phyloP scores from a whole-genome alignment of 1,140 invertebrate species.

The Sarcophaga bullata region DNA sequence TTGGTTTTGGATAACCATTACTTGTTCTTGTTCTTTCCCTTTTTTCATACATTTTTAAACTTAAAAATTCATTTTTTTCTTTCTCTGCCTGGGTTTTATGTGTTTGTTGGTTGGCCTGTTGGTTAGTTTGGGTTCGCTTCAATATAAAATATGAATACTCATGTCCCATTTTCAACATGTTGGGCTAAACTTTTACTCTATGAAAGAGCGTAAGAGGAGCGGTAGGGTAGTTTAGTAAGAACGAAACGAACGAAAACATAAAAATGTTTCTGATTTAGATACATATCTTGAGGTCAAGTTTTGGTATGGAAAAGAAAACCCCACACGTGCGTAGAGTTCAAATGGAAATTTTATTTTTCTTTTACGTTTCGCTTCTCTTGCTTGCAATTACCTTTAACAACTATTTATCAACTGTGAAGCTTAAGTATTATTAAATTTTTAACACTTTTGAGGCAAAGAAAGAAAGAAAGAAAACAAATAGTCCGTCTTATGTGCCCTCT shows the following conservation, averaged over 20 bases:
- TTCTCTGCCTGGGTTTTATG: background rate
- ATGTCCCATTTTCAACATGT: background rate
- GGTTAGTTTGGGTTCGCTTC: background rate
- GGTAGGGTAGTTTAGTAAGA: too few relatives aligned
- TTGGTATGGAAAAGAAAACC: background rate
- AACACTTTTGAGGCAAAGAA: background rate
- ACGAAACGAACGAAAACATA: constrained; percentile 6
- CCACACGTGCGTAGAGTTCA: background rate
- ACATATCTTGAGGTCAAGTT: constrained; percentile 21
- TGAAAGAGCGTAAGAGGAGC: too few relatives aligned
- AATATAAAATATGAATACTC: constrained; percentile 4
- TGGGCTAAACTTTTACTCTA: background rate
- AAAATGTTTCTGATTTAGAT: constrained; percentile 7
- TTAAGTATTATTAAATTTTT: constrained; percentile 5
- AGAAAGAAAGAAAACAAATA: too few relatives aligned
- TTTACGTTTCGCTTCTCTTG: too few relatives aligned
- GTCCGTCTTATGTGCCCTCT: background rate
- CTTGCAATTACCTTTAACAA: background rate
- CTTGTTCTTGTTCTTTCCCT: background rate
- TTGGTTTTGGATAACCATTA: too few relatives aligned
- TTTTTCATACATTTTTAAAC: background rate
- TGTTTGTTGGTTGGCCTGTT: too few relatives aligned
- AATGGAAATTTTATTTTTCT: constrained; percentile 6
- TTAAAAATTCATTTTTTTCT: background rate
- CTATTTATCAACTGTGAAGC: constrained; percentile 22